These are phyloP conservation scores for Drosophila funebris DNA, from an alignment of 1,140 invertebrate genomes.

Conservation along the genomic window DNA sequence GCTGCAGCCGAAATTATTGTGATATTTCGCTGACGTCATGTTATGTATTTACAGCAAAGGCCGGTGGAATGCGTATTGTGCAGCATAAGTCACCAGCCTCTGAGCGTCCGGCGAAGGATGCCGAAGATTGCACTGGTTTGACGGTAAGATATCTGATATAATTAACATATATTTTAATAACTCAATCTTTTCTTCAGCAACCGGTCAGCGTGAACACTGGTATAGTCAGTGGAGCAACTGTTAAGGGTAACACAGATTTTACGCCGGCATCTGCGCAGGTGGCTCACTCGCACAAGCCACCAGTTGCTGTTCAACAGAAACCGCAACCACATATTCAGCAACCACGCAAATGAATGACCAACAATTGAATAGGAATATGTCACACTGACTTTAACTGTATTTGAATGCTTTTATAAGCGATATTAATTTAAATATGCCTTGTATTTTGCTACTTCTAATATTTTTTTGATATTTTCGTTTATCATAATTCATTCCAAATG, in stretches of 20 bases:
- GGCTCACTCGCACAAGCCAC: conserved; percentile 90
- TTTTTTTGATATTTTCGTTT: conserved; percentile 22
- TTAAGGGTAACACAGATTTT: conserved; percentile 93
- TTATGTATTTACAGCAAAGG: conserved; percentile 89
- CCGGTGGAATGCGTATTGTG: conserved; percentile 95
- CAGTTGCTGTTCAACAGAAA: conserved; percentile 86
- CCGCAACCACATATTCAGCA: conserved; percentile 89
- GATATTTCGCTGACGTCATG: conserved; percentile 55
- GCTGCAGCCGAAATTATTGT: conserved; percentile 28
- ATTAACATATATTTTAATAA: conserved; percentile 55
- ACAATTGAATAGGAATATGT: not conserved
- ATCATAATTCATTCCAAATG: conserved; percentile 60
- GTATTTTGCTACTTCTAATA: conserved; percentile 53
- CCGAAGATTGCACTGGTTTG: conserved; percentile 83
- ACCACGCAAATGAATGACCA: conserved; percentile 87
- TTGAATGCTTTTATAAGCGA: conserved; percentile 33
- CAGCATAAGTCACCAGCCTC: conserved; percentile 91
- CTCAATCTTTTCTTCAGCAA: conserved; percentile 55
- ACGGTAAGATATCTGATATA: conserved; percentile 54
- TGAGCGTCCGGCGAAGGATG: conserved; percentile 86
- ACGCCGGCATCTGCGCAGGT: conserved; percentile 93
- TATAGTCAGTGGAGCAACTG: conserved; percentile 91
- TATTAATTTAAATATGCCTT: conserved; percentile 46
- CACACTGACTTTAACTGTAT: conserved; percentile 50
- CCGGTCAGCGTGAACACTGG: conserved; percentile 87